Evolutionary conservation across 1,140 invertebrate species (phyloP).

Genomic region (Formica exsecta): DNA sequence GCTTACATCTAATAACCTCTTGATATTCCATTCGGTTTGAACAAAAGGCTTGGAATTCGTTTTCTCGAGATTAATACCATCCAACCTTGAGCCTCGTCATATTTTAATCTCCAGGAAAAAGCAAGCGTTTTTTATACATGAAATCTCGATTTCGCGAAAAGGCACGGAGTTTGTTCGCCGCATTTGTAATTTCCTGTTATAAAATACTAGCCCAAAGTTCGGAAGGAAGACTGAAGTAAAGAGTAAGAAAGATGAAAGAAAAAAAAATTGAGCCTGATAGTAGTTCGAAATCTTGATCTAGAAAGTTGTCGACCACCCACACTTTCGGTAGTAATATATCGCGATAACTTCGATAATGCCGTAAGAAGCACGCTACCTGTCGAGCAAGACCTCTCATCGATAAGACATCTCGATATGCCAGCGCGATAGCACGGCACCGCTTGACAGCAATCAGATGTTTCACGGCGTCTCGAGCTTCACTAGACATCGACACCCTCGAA

Average conservation of each 20-base stretch:
- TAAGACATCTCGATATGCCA: conserved; percentile 68
- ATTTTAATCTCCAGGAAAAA: conserved; percentile 12
- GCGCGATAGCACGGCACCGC: conserved; percentile 63
- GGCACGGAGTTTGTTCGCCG: conserved; percentile 32
- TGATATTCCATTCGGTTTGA: conserved; percentile 29
- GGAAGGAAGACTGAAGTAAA: neutral
- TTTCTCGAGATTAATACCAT: conserved; percentile 9
- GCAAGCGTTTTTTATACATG: neutral
- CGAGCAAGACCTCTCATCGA: conserved; percentile 61
- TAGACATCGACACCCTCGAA: conserved; percentile 17
- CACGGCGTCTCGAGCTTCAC: conserved; percentile 30
- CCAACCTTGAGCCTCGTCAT: conserved; percentile 18
- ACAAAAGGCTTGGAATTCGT: conserved; percentile 23
- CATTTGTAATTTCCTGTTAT: conserved; percentile 67
- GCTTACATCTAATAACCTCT: conserved; percentile 31
- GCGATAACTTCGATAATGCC: conserved; percentile 63
- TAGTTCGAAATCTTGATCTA: conserved; percentile 64
- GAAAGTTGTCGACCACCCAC: conserved; percentile 64
- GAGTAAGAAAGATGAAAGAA: neutral
- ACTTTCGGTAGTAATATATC: conserved; percentile 55
- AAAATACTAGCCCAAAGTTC: conserved; percentile 24
- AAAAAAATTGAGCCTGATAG: conserved; percentile 57
- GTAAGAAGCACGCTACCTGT: conserved; percentile 71
- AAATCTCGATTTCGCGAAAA: conserved; percentile 22
- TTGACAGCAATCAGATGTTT: conserved; percentile 64